Conservation (phyloP, 2,113 vertebrate genomes). For the Ellobius talpinus region DNA sequence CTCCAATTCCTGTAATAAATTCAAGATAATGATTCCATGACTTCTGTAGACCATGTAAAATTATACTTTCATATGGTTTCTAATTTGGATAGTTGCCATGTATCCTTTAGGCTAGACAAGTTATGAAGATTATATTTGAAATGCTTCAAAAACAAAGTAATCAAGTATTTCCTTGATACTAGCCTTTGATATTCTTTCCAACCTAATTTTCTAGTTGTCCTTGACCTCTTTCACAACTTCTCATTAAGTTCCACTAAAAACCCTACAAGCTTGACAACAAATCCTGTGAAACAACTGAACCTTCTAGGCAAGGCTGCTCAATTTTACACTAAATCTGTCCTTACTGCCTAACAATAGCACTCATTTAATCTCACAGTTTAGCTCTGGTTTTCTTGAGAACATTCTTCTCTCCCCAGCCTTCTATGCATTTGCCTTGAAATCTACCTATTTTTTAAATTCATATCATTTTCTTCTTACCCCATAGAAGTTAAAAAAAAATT, state of each 20-base stretch:
- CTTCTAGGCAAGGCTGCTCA: background rate
- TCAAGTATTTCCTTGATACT: background rate
- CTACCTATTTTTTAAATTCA: background rate
- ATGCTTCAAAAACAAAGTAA: conserved; percentile 42
- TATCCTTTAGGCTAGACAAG: background rate
- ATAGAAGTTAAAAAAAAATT: background rate
- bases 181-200: background rate
- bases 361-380: background rate
- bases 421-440: background rate
- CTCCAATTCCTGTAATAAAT: background rate
- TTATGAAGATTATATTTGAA: background rate
- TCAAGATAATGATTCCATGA: background rate
- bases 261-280: background rate
- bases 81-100: background rate
- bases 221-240: conserved; percentile 28
- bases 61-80: background rate
- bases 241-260: background rate
- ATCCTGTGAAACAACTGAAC: background rate
- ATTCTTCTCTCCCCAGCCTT: background rate
- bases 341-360: background rate
- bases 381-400: background rate
- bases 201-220: background rate
- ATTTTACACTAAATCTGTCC: background rate
- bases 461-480: background rate
- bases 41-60: background rate